These are phyloP conservation scores for Pavo muticus DNA, from an alignment of 2,113 vertebrate species.

Conservation along the genomic window DNA sequence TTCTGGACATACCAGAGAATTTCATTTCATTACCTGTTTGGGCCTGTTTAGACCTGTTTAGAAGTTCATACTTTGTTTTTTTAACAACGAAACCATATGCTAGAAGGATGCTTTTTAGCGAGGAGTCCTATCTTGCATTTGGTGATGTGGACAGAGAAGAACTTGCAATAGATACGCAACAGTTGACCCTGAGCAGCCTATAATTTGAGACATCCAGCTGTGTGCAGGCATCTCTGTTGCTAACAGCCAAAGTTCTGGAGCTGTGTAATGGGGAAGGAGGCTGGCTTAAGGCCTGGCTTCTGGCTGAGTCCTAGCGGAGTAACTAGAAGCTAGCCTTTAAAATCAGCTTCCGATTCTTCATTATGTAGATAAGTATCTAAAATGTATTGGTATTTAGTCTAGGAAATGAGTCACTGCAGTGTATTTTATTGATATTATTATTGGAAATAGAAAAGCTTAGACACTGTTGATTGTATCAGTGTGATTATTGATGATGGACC, in stretches of 20 bases:
- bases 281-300: background rate
- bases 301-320: background rate
- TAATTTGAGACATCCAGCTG: background rate
- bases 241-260: background rate
- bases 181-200: background rate
- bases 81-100: background rate
- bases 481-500: background rate
- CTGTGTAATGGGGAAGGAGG: accelerated
- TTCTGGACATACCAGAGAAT: background rate
- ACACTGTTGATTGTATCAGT: accelerated
- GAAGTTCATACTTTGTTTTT: background rate
- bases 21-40: background rate
- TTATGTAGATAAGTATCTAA: background rate
- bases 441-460: background rate
- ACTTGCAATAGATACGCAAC: background rate
- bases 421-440: background rate
- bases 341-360: background rate
- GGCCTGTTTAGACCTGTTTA: background rate
- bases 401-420: background rate
- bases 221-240: accelerated
- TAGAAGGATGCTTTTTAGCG: background rate
- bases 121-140: background rate
- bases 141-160: background rate
- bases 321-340: background rate
- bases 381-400: background rate